Conservation (phyloP, 2,888 invertebrate species). For the Aphidius colemani region DNA sequence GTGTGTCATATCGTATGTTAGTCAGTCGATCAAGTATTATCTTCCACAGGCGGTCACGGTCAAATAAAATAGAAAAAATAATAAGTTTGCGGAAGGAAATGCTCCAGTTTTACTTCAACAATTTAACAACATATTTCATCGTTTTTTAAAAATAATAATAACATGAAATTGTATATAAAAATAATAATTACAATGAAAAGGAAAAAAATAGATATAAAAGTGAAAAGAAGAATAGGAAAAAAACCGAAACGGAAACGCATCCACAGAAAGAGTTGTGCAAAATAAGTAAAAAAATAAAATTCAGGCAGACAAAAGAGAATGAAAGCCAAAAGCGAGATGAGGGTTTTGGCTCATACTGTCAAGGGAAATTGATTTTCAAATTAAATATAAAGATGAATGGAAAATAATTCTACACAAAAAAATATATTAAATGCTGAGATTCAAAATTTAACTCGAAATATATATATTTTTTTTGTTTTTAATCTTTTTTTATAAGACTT, state of each 20-base stretch:
- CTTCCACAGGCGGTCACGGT: conserved; percentile 9
- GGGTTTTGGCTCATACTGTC: too few relatives aligned
- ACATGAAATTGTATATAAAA: neutral
- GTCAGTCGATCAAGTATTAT: conserved; percentile 17
- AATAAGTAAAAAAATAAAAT: neutral
- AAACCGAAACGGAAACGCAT: conserved; percentile 27
- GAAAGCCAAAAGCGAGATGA: too few relatives aligned
- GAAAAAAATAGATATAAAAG: neutral
- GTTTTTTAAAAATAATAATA: neutral
- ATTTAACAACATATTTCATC: neutral
- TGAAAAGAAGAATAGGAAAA: neutral
- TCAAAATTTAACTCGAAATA: too few relatives aligned
- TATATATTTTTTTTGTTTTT: too few relatives aligned
- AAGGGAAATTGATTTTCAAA: too few relatives aligned
- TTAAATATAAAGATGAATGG: too few relatives aligned
- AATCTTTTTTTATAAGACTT: too few relatives aligned
- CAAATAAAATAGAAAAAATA: neutral
- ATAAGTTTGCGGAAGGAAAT: conserved; percentile 36
- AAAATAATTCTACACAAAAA: too few relatives aligned
- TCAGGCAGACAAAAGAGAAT: too few relatives aligned
- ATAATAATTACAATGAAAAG: neutral
- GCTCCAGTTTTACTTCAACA: conserved; percentile 31
- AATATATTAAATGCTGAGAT: too few relatives aligned
- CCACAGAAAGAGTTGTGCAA: conserved; percentile 7
- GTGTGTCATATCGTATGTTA: neutral